A percentile compares a stretch with the other conserved stretches of the same genome.
phyloP scores from a whole-genome alignment of 2,888 invertebrate genomes.

The Embidobia sp. region DNA sequence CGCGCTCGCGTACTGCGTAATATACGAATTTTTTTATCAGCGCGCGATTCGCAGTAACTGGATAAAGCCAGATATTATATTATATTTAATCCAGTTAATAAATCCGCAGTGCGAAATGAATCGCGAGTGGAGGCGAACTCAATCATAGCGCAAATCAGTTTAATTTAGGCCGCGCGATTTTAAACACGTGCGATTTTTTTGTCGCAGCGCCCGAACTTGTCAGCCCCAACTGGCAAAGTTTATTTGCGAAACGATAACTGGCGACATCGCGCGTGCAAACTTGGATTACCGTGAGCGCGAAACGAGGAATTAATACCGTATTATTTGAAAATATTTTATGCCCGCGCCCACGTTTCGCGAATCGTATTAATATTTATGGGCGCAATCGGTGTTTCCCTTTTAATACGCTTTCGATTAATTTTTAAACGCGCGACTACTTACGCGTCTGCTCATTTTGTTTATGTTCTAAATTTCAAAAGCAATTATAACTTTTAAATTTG shows the following conservation, averaged over 20 bases:
- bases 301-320: constrained; percentile 54
- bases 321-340: constrained; percentile 54
- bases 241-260: constrained; percentile 51
- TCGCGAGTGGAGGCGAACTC: constrained; percentile 13
- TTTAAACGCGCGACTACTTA: constrained; percentile 9
- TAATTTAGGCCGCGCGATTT: constrained; percentile 35
- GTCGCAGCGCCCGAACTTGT: too few species aligned
- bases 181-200: too few species aligned
- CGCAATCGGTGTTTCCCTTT: constrained; percentile 40
- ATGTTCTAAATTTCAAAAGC: constrained; percentile 11
- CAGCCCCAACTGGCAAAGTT: too few species aligned
- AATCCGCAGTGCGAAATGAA: constrained; percentile 14
- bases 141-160: constrained; percentile 16
- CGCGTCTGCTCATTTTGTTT: too few species aligned
- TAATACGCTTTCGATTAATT: constrained; percentile 43
- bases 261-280: constrained; percentile 40
- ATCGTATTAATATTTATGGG: constrained; percentile 48
- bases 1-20: too few species aligned
- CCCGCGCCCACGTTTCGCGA: constrained; percentile 13
- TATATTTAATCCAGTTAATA: constrained; percentile 30
- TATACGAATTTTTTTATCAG: too few species aligned
- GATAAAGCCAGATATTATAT: constrained; percentile 4
- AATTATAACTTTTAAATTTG: constrained; percentile 10
- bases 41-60: too few species aligned
- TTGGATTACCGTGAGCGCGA: constrained; percentile 33